These are phyloP conservation scores for Rhyacophila evoluta DNA, from an alignment of 2,888 invertebrate genomes.

Conservation along the genomic window DNA sequence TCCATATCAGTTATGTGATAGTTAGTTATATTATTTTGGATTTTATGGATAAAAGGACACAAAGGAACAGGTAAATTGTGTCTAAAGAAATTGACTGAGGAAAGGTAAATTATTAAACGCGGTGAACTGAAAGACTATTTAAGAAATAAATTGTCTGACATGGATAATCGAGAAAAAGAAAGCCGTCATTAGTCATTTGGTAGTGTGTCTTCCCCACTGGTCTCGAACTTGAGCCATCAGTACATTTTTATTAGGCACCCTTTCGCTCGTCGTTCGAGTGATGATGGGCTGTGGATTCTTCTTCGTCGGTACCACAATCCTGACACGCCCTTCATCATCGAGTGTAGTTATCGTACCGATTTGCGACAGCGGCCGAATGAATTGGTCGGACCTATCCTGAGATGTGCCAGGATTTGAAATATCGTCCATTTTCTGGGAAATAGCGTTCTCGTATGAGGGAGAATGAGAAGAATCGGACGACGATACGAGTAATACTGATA, in stretches of 20 bases:
- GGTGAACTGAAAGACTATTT: background rate
- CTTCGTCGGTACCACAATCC: slow-evolving; percentile 74
- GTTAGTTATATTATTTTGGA: too few relatives aligned
- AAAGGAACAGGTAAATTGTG: too few relatives aligned
- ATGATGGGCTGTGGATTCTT: slow-evolving; percentile 76
- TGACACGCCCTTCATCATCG: slow-evolving; percentile 72
- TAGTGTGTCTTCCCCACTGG: slow-evolving; percentile 48
- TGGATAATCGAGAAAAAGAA: background rate
- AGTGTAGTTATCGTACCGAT: slow-evolving; percentile 74
- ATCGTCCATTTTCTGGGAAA: slow-evolving; percentile 5
- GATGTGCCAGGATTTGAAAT: slow-evolving; percentile 47
- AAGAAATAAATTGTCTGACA: background rate
- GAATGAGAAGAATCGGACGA: slow-evolving; percentile 25
- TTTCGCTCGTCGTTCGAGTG: slow-evolving; percentile 85
- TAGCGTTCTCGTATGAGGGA: slow-evolving; percentile 18
- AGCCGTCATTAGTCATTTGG: slow-evolving; percentile 38
- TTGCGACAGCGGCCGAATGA: slow-evolving; percentile 77
- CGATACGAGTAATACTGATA: background rate
- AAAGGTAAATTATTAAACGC: too few relatives aligned
- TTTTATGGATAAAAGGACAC: too few relatives aligned
- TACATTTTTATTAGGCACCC: slow-evolving; percentile 87
- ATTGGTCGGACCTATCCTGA: slow-evolving; percentile 63
- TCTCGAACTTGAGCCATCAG: slow-evolving; percentile 80
- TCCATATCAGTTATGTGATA: too few relatives aligned
- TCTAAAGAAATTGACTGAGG: too few relatives aligned